phyloP scores from a whole-genome alignment of 2,113 vertebrate genomes.

The Ageneiosus marmoratus region DNA sequence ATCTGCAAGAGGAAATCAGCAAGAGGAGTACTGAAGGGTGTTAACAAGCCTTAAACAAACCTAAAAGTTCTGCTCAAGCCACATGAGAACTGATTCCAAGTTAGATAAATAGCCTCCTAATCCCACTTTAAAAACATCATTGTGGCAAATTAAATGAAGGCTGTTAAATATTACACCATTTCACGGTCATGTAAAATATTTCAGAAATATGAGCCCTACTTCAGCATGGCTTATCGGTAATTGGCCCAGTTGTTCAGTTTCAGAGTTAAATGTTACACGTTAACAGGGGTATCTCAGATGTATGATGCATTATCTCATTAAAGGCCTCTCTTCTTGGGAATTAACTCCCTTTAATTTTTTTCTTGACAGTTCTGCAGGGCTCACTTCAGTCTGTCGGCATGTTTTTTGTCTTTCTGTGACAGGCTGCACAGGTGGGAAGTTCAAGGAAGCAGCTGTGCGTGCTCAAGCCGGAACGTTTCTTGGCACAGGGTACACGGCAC shows the following conservation, averaged over 20 bases:
- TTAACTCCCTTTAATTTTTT: constrained; percentile 37
- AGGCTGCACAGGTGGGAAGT: constrained; percentile 70
- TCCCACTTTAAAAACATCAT: constrained; percentile 25
- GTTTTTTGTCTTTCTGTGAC: constrained; percentile 49
- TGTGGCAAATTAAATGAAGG: constrained; percentile 20
- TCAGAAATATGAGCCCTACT: constrained; percentile 2
- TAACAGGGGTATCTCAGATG: constrained; percentile 21
- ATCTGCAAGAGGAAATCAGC: constrained; percentile 27
- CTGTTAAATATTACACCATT: neutral
- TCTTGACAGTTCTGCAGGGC: constrained; percentile 36
- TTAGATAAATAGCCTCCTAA: constrained; percentile 7
- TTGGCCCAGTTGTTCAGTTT: constrained; percentile 6
- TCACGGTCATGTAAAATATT: neutral
- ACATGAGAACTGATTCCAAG: constrained; percentile 21
- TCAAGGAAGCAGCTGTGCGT: constrained; percentile 70
- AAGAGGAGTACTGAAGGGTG: constrained; percentile 21
- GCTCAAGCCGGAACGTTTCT: constrained; percentile 66
- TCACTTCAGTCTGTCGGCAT: constrained; percentile 22
- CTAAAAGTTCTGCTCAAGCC: constrained; percentile 15
- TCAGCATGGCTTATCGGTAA: neutral
- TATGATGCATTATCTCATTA: constrained; percentile 38
- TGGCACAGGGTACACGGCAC: constrained; percentile 52
- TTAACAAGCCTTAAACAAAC: constrained; percentile 44
- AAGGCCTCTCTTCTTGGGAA: constrained; percentile 36
- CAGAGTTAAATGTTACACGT: constrained; percentile 20